Conservation (phyloP, 2,888 invertebrate genomes). For the Eupithecia subfuscata region DNA sequence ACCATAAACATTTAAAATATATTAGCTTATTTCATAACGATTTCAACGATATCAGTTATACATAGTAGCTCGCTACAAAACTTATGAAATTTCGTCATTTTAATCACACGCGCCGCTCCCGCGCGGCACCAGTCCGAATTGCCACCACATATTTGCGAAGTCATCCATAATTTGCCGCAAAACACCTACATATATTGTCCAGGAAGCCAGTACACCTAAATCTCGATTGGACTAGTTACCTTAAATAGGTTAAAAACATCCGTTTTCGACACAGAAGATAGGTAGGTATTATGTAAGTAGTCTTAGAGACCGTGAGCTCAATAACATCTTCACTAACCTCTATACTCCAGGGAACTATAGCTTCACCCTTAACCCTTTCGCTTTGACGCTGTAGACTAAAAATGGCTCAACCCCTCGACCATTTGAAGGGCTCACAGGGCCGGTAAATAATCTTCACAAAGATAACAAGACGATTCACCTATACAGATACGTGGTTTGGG, state of each 20-base stretch:
- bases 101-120: no score
- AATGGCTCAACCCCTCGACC: constrained; percentile 10
- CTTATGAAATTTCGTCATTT: no score
- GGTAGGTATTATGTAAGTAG: not conserved
- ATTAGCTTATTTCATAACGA: no score
- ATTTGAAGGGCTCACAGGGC: constrained; percentile 20
- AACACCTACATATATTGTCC: no score
- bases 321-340: not conserved
- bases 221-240: no score
- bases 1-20: no score
- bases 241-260: not conserved
- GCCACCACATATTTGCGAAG: no score
- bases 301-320: not conserved
- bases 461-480: constrained; percentile 29
- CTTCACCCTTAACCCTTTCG: constrained; percentile 8
- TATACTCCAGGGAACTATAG: not conserved
- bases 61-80: no score
- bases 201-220: no score
- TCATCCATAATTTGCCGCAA: no score
- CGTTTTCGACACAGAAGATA: not conserved
- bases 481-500: constrained; percentile 18
- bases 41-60: no score
- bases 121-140: no score
- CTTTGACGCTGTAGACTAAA: constrained; percentile 14
- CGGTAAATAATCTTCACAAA: constrained; percentile 29